Conservation (phyloP, 2,888 invertebrate species). For the Adelognathus sp. region DNA sequence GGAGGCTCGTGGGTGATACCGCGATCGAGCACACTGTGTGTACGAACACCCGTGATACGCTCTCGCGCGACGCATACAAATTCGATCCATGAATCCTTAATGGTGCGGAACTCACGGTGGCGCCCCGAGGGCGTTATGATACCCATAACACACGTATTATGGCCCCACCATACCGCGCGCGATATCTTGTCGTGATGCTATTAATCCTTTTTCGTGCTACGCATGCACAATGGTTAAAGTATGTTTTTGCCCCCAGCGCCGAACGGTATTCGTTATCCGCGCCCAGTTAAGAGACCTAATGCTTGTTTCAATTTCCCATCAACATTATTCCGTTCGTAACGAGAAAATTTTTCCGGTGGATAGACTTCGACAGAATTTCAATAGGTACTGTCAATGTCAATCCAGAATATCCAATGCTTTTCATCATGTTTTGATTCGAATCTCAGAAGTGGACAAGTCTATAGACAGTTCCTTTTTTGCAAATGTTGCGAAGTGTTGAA, state of each 20-base stretch:
- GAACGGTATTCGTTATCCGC: neutral
- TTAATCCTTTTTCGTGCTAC: neutral
- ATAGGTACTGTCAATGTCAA: too few relatives aligned
- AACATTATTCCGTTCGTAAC: neutral
- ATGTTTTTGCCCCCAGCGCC: neutral
- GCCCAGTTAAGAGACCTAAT: too few relatives aligned
- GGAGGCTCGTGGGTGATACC: slow-evolving; percentile 1
- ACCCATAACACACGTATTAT: neutral
- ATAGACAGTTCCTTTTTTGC: too few relatives aligned
- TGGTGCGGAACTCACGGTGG: slow-evolving; percentile 39
- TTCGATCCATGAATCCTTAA: slow-evolving; percentile 66
- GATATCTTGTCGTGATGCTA: neutral
- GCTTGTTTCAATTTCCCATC: neutral
- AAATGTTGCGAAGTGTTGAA: neutral
- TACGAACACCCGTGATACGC: slow-evolving; percentile 31
- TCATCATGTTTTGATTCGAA: too few relatives aligned
- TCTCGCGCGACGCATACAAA: slow-evolving; percentile 65
- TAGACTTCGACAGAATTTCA: neutral
- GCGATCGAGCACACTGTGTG: slow-evolving; percentile 13
- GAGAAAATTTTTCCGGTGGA: neutral
- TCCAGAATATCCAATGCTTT: too few relatives aligned
- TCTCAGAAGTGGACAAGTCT: neutral
- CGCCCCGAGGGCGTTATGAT: slow-evolving; percentile 18
- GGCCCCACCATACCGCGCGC: neutral
- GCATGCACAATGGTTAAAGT: neutral